Evolutionary conservation across 2,797 vertebrate genomes (phyloP), one percentile per base, ranked within the genome.

Genomic region (Scolopax rusticola): DNA sequence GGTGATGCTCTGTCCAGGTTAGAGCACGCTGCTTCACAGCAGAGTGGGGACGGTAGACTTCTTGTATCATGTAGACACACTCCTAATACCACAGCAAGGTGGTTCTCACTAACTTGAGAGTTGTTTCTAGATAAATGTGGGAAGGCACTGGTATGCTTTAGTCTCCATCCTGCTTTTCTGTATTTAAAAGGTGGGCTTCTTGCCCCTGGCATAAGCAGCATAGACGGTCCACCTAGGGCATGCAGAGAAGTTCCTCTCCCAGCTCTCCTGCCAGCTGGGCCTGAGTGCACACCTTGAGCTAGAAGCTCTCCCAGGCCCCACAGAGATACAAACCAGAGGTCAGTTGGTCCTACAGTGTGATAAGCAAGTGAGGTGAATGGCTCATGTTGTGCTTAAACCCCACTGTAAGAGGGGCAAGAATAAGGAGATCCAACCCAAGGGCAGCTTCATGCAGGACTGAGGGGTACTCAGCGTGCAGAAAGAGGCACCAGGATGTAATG

Each of bases 61-160:
- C 45, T 87, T 28, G 24, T 53, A 50, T 54, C 11, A 11, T 5
- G 63, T 8, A 84, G 74, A 36, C 70, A 82, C 81, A 63, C 50
- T 54, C 48, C 70, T 63, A 67, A 63, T 36, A 57, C 76, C 59
- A 71, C 60, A 91, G 76, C 30, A 57, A 77, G 43, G 65, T 12
- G 33, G 43, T 33, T 89, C 70, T 85, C 43, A 38, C 38, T 1
- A 1, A 14, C 10, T 50, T 70, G 38, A n/a, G 32, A 45, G 53
- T 2, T 61, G n/a, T 73, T 85, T 60, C 89, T 53, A 53, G 76
- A 45, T 33, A 68, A 45, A 73, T 5, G 23, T 63, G 54, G 60
- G 65, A 84, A 81, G 32, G 27, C n/a, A n/a, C 59, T 71, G 75
- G 54, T 81, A 94, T 63, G 85, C 81, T 91, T 94, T 77, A n/a